Conservation (phyloP, 1,140 invertebrate genomes). For the Drosophila novamexicana region DNA sequence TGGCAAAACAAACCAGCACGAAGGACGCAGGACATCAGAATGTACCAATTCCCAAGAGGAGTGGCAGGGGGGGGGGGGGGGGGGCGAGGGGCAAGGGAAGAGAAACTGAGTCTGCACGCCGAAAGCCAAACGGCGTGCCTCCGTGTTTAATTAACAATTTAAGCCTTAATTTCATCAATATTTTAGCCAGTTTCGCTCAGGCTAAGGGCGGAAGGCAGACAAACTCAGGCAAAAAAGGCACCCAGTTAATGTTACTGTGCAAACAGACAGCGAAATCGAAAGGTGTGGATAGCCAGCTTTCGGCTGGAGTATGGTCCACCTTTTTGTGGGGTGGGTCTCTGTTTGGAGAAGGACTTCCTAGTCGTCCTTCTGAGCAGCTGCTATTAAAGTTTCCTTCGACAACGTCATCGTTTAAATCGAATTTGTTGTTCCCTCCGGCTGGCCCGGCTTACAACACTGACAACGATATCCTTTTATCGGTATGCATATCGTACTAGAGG, state of each 20-base stretch:
- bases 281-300: not conserved
- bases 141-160: slow-evolving; percentile 78
- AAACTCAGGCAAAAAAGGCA: not conserved
- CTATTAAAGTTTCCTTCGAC: not conserved
- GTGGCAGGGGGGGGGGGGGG: not conserved
- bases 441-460: not conserved
- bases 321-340: too few relatives aligned
- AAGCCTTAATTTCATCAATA: slow-evolving; percentile 67
- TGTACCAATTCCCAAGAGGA: slow-evolving; percentile 2
- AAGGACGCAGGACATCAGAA: slow-evolving; percentile 23
- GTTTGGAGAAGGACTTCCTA: too few relatives aligned
- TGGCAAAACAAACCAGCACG: slow-evolving; percentile 44
- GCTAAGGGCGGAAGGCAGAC: not conserved
- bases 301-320: not conserved
- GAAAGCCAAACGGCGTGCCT: slow-evolving; percentile 14
- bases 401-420: slow-evolving; percentile 8
- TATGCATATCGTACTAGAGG: slow-evolving; percentile 12
- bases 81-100: not conserved
- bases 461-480: slow-evolving; percentile 18
- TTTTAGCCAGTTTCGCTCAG: slow-evolving; percentile 51
- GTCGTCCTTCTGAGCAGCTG: not conserved
- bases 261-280: slow-evolving; percentile 3
- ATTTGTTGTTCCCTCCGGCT: slow-evolving; percentile 9
- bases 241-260: not conserved
- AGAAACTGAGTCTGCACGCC: not conserved